These are phyloP conservation scores for Sinella curviseta DNA, from an alignment of 1,140 invertebrate species.

Conservation along the genomic window DNA sequence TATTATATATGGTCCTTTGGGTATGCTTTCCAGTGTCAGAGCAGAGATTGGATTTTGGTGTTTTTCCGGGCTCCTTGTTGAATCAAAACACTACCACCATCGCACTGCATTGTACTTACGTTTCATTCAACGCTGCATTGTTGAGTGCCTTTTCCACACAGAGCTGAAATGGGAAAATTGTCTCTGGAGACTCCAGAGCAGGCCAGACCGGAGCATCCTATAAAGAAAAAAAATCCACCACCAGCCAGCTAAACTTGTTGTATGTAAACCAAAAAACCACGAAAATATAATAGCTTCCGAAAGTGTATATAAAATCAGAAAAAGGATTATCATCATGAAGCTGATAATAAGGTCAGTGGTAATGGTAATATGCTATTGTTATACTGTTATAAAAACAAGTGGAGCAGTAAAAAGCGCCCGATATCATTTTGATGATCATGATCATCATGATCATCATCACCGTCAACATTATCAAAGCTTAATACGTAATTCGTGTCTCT, in stretches of 20 bases:
- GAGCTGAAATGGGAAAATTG: conserved; percentile 42
- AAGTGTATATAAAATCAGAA: too few species aligned
- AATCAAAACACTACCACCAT: neutral
- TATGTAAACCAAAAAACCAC: neutral
- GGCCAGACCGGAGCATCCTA: neutral
- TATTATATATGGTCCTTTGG: conserved; percentile 2
- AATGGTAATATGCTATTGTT: neutral
- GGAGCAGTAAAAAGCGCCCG: neutral
- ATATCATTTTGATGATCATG: too few species aligned
- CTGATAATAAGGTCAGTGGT: conserved; percentile 5
- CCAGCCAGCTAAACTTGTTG: neutral
- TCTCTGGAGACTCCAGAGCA: conserved; percentile 38
- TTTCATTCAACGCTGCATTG: too few species aligned
- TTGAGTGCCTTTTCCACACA: neutral
- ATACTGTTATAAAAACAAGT: neutral
- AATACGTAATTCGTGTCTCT: conserved; percentile 20
- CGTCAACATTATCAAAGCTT: conserved; percentile 2
- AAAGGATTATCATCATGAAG: neutral
- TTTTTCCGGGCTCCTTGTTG: neutral
- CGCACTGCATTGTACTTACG: neutral
- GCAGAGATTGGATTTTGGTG: conserved; percentile 46
- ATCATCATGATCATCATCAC: conserved; percentile 7
- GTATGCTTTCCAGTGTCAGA: conserved; percentile 21
- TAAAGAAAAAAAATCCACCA: neutral
- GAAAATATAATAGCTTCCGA: neutral